phyloP scores from a whole-genome alignment of 1,140 invertebrate genomes.

The Drosophila micromelanica region DNA sequence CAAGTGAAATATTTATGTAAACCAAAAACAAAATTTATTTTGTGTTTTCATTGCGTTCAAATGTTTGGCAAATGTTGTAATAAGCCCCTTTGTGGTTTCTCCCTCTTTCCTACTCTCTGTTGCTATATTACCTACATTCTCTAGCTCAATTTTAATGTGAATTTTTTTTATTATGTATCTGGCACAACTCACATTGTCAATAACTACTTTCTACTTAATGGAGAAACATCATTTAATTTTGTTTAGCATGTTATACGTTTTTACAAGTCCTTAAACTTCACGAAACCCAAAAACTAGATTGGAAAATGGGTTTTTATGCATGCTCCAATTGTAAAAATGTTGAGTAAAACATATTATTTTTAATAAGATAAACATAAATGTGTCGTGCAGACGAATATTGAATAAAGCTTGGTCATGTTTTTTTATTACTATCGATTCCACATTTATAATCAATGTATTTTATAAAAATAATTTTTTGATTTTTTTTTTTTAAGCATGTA shows the following conservation, averaged over 20 bases:
- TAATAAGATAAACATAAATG: too few relatives aligned
- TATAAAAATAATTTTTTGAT: too few relatives aligned
- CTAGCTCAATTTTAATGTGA: neutral
- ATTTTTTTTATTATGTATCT: neutral
- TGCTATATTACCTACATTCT: neutral
- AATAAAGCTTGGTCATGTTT: too few relatives aligned
- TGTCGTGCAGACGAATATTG: too few relatives aligned
- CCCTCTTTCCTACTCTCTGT: neutral
- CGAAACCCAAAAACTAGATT: too few relatives aligned
- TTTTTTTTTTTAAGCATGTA: too few relatives aligned
- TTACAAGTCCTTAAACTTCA: too few relatives aligned
- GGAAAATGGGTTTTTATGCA: neutral
- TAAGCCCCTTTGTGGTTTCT: slow-evolving; percentile 9
- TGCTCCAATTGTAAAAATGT: too few relatives aligned
- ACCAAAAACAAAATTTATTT: slow-evolving; percentile 17
- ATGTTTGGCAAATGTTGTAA: slow-evolving; percentile 54
- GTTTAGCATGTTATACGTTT: neutral
- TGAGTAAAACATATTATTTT: too few relatives aligned
- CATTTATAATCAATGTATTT: too few relatives aligned
- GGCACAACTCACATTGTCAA: neutral
- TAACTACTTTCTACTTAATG: neutral
- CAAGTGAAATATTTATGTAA: slow-evolving; percentile 32
- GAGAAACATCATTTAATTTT: neutral
- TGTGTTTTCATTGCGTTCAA: slow-evolving; percentile 12
- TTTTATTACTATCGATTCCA: too few relatives aligned